Evolutionary conservation across 2,797 vertebrate species (phyloP), one percentile per base, ranked within the genome.

Genomic region (Triplophysa bombifrons): DNA sequence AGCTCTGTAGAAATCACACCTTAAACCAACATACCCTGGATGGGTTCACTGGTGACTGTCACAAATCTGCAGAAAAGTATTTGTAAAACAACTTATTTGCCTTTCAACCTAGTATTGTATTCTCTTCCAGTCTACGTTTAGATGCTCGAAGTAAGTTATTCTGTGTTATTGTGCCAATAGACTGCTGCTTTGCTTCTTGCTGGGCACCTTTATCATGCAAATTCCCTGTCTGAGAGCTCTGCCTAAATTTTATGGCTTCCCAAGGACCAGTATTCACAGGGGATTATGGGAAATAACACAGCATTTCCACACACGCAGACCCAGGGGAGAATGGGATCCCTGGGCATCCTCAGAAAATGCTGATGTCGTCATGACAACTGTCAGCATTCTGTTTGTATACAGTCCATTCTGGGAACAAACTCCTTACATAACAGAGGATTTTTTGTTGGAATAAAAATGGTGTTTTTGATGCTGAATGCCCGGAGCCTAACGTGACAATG

Each of bases 351-450:
- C 73, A 50, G 80, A 83, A 76, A 87, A 87, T 84, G 85, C 86
- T 83, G 64, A 46, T 11, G 81, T 92, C 86, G 82, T 85, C 84
- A 87, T 91, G 89, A 91, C 84, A 87, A 92, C 85, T 56, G 53
- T 70, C 81, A 81, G 82, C 77, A 69, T 82, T 85, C 76, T 84
- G 78, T 85, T 84, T 85, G 82, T 87, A 82, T 80, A 82, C 86
- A 85, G 84, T 44, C 60, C 25, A 76, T 76, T 80, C 63, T 70
- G 79, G 73, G 74, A 82, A 82, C 72, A 77, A 73, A 83, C 72
- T 56, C 51, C n/a, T 34, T 48, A 55, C 44, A 16, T 66, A 82
- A 82, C 56, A 76, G 20, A 20, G 17, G 16, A 7, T 63, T 63
- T 34, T 69, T 41, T 61, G 19, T 50, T 7, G 44, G 25, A 56